Percentiles rank a stretch among this genome's conserved stretches.
These are phyloP conservation scores for Halcyon malimbica DNA, from an alignment of 2,113 vertebrate species.

Conservation along the genomic window DNA sequence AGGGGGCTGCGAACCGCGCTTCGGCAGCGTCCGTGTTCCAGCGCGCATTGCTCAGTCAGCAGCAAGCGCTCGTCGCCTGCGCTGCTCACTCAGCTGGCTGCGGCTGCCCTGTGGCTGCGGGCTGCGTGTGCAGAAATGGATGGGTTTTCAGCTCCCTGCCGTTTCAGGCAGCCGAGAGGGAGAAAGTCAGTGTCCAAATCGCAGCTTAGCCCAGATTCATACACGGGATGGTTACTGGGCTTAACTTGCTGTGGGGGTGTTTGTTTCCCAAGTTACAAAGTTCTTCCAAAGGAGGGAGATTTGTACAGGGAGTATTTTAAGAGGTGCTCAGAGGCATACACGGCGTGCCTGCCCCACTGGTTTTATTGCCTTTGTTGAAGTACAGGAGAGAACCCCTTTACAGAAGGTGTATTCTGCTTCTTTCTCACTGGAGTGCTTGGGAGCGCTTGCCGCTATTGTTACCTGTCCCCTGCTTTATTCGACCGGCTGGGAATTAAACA, in stretches of 20 bases:
- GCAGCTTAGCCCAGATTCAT: background rate
- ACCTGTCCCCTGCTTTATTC: background rate
- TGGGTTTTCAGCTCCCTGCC: conserved; percentile 19
- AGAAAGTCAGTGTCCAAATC: background rate
- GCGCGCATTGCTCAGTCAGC: conserved; percentile 55
- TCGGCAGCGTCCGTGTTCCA: background rate
- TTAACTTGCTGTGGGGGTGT: background rate
- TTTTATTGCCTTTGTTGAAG: background rate
- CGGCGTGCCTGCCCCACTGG: background rate
- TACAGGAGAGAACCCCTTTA: background rate
- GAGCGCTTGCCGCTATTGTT: background rate
- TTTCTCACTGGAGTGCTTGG: background rate
- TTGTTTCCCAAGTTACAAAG: background rate
- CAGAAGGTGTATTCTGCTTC: background rate
- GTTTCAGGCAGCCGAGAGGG: background rate
- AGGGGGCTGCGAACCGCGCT: background rate
- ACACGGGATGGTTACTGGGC: background rate
- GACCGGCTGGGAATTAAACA: background rate
- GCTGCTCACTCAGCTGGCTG: conserved; percentile 37
- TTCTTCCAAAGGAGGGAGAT: background rate
- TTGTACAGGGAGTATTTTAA: background rate
- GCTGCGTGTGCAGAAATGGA: conserved; percentile 63
- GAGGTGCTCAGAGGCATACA: background rate
- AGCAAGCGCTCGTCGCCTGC: background rate
- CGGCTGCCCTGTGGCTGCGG: background rate